Evolutionary conservation across 1,140 invertebrate genomes (phyloP).

Genomic region (Brachystomella parvula): DNA sequence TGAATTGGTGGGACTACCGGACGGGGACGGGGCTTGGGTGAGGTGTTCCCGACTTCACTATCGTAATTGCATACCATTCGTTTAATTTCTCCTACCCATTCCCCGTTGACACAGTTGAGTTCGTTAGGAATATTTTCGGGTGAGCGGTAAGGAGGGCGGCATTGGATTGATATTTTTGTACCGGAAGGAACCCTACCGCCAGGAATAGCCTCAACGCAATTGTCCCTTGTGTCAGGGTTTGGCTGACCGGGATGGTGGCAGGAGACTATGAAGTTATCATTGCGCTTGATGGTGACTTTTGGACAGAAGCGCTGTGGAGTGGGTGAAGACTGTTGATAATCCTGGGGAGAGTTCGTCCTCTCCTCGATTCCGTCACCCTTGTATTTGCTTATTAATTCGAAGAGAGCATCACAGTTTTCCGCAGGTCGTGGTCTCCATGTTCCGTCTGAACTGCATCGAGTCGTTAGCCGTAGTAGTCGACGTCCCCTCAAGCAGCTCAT

Average conservation of each 20-base stretch:
- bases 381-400: neutral
- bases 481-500: conserved; percentile 6
- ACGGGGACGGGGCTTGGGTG: neutral
- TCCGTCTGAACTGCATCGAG: neutral
- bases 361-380: neutral
- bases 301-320: neutral
- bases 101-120: conserved; percentile 22
- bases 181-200: conserved; percentile 12
- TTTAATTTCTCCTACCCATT: conserved; percentile 19
- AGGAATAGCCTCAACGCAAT: neutral
- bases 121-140: neutral
- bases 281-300: neutral
- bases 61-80: conserved; percentile 14
- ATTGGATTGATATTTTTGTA: conserved; percentile 14
- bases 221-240: neutral
- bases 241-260: conserved; percentile 12
- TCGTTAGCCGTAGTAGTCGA: neutral
- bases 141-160: conserved; percentile 11
- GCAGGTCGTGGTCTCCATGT: conserved; percentile 5
- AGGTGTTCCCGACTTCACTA: neutral
- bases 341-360: neutral
- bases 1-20: neutral
- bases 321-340: neutral
- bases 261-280: conserved; percentile 18
- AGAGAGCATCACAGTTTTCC: conserved; percentile 12